Evolutionary conservation across 1,140 invertebrate species (phyloP).

Genomic region (Drosophila gunungcola): DNA sequence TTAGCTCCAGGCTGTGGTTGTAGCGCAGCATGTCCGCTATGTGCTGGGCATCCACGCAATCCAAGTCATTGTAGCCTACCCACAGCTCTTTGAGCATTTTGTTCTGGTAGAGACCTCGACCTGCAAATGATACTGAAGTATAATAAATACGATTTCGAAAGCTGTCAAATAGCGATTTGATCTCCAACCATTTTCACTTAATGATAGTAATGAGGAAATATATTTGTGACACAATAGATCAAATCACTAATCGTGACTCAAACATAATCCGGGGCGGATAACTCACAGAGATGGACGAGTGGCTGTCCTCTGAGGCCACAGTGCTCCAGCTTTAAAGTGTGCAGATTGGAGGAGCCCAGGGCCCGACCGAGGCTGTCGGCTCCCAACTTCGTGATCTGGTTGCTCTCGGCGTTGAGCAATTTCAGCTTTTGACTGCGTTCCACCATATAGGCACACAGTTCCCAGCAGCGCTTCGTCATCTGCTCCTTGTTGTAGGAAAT

Average conservation of each 20-base stretch:
- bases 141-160: slow-evolving; percentile 1
- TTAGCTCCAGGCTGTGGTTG: slow-evolving; percentile 90
- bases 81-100: slow-evolving; percentile 92
- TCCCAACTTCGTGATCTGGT: slow-evolving; percentile 76
- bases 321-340: slow-evolving; percentile 90
- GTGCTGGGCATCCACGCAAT: slow-evolving; percentile 91
- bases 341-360: slow-evolving; percentile 87
- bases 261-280: background rate
- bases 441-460: slow-evolving; percentile 85
- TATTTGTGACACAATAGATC: background rate
- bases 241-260: background rate
- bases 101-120: slow-evolving; percentile 92
- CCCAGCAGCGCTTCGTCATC: slow-evolving; percentile 89
- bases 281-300: slow-evolving; percentile 89
- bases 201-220: background rate
- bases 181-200: too few species aligned
- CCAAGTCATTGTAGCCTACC: slow-evolving; percentile 92
- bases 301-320: slow-evolving; percentile 89
- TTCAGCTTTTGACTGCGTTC: slow-evolving; percentile 77
- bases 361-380: slow-evolving; percentile 76
- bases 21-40: slow-evolving; percentile 89
- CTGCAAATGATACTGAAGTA: slow-evolving; percentile 85
- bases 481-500: slow-evolving; percentile 92
- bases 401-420: slow-evolving; percentile 76
- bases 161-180: background rate